These are phyloP conservation scores for Auanema sp. DNA, from an alignment of 2,888 invertebrate species.

Conservation along the genomic window DNA sequence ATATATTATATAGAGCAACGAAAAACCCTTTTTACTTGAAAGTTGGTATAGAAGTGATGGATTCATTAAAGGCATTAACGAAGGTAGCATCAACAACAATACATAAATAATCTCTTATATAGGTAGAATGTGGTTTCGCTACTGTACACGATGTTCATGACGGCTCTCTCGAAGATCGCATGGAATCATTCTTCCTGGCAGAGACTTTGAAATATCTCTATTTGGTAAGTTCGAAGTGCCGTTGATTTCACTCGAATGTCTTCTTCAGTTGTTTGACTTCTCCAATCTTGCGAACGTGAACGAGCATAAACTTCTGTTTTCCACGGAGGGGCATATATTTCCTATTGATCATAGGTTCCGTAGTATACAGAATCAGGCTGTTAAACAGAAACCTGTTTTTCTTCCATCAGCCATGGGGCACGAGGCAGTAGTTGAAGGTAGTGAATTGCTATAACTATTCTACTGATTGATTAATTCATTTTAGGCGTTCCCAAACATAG, in stretches of 20 bases:
- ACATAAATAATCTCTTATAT: not conserved
- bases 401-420: slow-evolving; percentile 5
- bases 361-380: slow-evolving; percentile 1
- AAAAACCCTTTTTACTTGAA: slow-evolving; percentile 74
- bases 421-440: slow-evolving; percentile 9
- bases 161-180: slow-evolving; percentile 71
- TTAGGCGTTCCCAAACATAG: not conserved
- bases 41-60: slow-evolving; percentile 72
- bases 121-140: slow-evolving; percentile 71
- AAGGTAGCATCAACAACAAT: slow-evolving; percentile 47
- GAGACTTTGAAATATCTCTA: slow-evolving; percentile 74
- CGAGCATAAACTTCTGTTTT: slow-evolving; percentile 70
- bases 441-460: not conserved
- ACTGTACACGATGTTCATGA: slow-evolving; percentile 73
- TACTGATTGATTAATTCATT: not conserved
- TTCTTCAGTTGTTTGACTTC: slow-evolving; percentile 71
- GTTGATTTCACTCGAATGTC: too few relatives aligned
- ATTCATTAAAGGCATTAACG: slow-evolving; percentile 59
- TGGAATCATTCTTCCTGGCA: slow-evolving; percentile 74
- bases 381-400: not conserved
- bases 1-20: slow-evolving; percentile 70
- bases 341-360: slow-evolving; percentile 65
- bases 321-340: slow-evolving; percentile 72
- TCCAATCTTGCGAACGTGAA: slow-evolving; percentile 71
- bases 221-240: slow-evolving; percentile 67